A percentile compares a stretch with the other conserved stretches of the same genome.
These are phyloP conservation scores for Podocnemis expansa DNA, from an alignment of 2,113 vertebrate genomes.

Conservation along the genomic window DNA sequence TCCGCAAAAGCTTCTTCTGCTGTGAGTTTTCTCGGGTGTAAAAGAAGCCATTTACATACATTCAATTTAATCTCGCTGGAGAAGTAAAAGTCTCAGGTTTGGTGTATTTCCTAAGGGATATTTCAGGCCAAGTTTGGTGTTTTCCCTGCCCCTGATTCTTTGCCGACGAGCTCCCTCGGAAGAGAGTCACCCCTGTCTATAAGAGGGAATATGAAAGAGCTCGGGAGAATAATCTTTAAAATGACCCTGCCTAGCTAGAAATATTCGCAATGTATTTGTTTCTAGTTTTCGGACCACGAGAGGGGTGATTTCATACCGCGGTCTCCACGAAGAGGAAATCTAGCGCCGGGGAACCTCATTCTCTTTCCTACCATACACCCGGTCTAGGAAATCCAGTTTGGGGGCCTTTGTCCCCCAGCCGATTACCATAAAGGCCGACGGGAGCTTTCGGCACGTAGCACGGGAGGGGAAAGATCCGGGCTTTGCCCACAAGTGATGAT, in stretches of 20 bases:
- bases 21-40: background rate
- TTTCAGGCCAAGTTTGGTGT: fast-evolving
- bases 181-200: background rate
- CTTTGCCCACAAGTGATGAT: conserved; percentile 40
- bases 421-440: too few relatives aligned
- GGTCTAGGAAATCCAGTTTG: conserved; percentile 1
- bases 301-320: background rate
- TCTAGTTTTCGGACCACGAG: too few relatives aligned
- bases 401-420: conserved; percentile 23
- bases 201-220: background rate
- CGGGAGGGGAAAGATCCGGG: conserved; percentile 51
- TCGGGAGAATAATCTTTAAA: background rate
- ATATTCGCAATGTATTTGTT: background rate
- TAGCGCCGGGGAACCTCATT: background rate
- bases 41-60: background rate
- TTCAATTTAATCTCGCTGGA: fast-evolving
- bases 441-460: conserved; percentile 52
- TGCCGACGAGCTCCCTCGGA: background rate
- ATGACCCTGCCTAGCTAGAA: background rate
- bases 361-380: conserved; percentile 43
- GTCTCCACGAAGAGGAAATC: conserved; percentile 58
- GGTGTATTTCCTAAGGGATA: background rate
- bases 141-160: background rate
- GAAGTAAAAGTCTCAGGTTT: fast-evolving
- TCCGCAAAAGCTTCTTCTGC: background rate